These are phyloP conservation scores for Metellina segmentata DNA, from an alignment of 2,888 invertebrate species.

Conservation along the genomic window DNA sequence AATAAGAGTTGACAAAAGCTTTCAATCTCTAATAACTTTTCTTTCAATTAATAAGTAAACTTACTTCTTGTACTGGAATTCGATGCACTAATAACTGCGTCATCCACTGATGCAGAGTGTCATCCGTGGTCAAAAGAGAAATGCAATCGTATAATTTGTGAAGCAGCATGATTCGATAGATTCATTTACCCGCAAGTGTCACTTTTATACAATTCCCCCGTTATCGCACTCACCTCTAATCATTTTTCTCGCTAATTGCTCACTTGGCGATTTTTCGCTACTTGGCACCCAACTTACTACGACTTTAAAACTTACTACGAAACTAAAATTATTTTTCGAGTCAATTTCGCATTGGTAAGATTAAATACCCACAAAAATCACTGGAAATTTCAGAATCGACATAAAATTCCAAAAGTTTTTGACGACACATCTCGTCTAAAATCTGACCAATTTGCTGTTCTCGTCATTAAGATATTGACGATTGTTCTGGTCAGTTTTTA, in stretches of 20 bases:
- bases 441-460: no score
- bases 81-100: conserved; percentile 15
- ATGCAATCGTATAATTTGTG: conserved; percentile 58
- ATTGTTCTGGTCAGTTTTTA: background rate
- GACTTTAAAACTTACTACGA: background rate
- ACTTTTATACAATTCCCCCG: conserved; percentile 4
- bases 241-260: background rate
- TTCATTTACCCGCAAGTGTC: background rate
- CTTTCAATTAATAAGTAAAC: background rate
- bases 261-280: background rate
- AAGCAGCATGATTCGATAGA: conserved; percentile 42
- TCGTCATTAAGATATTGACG: background rate
- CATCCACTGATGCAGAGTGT: conserved; percentile 61
- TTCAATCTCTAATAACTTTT: background rate
- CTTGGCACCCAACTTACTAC: conserved; percentile 14
- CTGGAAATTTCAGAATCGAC: background rate
- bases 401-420: no score
- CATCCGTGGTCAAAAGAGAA: conserved; percentile 46
- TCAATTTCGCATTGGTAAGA: background rate
- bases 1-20: background rate
- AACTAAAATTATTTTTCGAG: background rate
- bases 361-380: background rate
- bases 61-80: conserved; percentile 44
- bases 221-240: background rate
- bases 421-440: no score